phyloP scores from a whole-genome alignment of 2,888 invertebrate species.

The Diarsia rubi region DNA sequence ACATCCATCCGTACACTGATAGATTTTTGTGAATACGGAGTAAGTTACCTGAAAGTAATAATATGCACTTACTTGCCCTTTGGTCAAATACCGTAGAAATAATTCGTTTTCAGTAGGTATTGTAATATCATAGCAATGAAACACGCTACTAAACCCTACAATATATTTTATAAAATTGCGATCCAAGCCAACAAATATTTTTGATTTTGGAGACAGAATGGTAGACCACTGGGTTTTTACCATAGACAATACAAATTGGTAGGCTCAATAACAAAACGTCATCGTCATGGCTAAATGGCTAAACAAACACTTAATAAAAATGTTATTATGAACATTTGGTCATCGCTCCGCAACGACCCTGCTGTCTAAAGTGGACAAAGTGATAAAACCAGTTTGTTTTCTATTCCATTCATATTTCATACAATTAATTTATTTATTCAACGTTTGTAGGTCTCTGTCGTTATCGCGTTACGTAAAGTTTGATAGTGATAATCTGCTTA shows the following conservation, averaged over 20 bases:
- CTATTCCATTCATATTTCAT: conserved; percentile 65
- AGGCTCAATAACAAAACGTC: conserved; percentile 39
- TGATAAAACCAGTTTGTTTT: conserved; percentile 73
- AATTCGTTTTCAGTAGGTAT: neutral
- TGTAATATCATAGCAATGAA: neutral
- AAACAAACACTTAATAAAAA: conserved; percentile 35
- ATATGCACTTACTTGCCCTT: neutral
- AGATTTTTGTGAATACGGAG: neutral
- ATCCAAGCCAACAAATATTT: too few species aligned
- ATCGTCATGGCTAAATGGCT: conserved; percentile 13
- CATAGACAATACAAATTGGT: conserved; percentile 22
- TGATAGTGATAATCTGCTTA: conserved; percentile 45
- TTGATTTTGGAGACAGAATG: too few species aligned
- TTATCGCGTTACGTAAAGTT: conserved; percentile 71
- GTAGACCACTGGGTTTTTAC: too few species aligned
- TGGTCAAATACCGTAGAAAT: neutral
- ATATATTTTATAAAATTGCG: neutral
- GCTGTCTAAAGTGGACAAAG: conserved; percentile 69
- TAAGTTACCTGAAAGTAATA: neutral
- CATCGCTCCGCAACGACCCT: conserved; percentile 46
- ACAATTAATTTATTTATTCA: conserved; percentile 62
- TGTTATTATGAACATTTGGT: conserved; percentile 52
- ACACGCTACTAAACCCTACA: neutral
- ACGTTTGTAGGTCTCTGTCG: conserved; percentile 71
- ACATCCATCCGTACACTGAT: neutral